Percentiles rank a stretch among this genome's conserved stretches.
Conservation (phyloP, 2,113 vertebrate species). For the Takifugu flavidus region DNA sequence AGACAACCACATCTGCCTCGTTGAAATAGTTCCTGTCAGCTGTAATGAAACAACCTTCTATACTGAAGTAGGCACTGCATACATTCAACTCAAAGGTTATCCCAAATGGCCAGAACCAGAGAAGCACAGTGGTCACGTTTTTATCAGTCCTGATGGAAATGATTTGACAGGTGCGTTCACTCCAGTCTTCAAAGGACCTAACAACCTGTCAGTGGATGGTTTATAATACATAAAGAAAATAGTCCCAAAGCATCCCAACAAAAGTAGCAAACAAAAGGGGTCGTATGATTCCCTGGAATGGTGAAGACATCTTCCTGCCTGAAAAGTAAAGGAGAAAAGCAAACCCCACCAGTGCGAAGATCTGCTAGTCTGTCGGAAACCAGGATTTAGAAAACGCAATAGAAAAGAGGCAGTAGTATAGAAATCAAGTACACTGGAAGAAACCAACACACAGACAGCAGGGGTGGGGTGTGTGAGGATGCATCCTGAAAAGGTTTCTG, state of each 20-base stretch:
- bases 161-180: slow-evolving; percentile 85
- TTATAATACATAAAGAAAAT: slow-evolving; percentile 95
- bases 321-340: neutral
- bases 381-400: too few species aligned
- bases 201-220: slow-evolving; percentile 90
- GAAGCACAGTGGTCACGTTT: slow-evolving; percentile 88
- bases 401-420: too few species aligned
- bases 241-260: slow-evolving; percentile 92
- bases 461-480: too few species aligned
- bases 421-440: too few species aligned
- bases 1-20: slow-evolving; percentile 88
- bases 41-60: slow-evolving; percentile 89
- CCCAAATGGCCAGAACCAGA: slow-evolving; percentile 97
- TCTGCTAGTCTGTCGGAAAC: too few species aligned
- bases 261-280: slow-evolving; percentile 88
- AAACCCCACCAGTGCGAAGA: neutral
- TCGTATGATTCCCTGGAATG: slow-evolving; percentile 48
- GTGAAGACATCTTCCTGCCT: neutral
- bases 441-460: too few species aligned
- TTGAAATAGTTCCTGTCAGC: slow-evolving; percentile 89
- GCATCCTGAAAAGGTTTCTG: too few species aligned
- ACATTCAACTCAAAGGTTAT: slow-evolving; percentile 87
- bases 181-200: slow-evolving; percentile 87
- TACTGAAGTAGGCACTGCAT: slow-evolving; percentile 88
- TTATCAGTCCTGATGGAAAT: slow-evolving; percentile 84